These are phyloP conservation scores for Calosoma granatense DNA, from an alignment of 1,140 invertebrate genomes.

Conservation along the genomic window DNA sequence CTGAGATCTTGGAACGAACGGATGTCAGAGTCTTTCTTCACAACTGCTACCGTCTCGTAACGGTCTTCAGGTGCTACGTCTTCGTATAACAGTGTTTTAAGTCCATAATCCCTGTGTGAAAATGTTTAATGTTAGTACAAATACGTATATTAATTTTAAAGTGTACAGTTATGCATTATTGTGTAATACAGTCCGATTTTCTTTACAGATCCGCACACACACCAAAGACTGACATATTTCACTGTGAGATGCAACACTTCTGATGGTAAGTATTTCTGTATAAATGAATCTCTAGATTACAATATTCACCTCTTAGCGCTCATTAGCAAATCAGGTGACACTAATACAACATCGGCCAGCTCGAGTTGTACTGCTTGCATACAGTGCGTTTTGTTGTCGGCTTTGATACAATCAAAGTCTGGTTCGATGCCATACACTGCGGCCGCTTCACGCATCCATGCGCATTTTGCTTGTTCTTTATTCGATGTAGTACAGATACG, in stretches of 20 bases:
- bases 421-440: conserved; percentile 61
- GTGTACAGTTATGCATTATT: background rate
- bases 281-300: background rate
- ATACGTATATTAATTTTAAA: background rate
- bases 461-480: conserved; percentile 59
- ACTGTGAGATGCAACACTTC: background rate
- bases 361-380: conserved; percentile 48
- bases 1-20: conserved; percentile 48
- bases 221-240: no score
- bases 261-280: background rate
- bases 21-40: conserved; percentile 48
- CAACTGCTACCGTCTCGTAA: conserved; percentile 58
- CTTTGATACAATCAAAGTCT: conserved; percentile 53
- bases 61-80: conserved; percentile 46
- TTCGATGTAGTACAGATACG: conserved; percentile 53
- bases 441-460: conserved; percentile 58
- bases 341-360: conserved; percentile 53
- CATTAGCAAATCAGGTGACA: conserved; percentile 47
- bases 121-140: conserved; percentile 18
- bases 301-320: conserved; percentile 36
- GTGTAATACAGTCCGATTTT: no score
- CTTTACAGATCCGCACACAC: background rate
- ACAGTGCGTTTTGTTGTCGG: conserved; percentile 44
- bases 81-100: conserved; percentile 58
- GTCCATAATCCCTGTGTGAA: conserved; percentile 43